phyloP scores from a whole-genome alignment of 35 echinoderm and acorn worm species.

The Anneissia japonica region DNA sequence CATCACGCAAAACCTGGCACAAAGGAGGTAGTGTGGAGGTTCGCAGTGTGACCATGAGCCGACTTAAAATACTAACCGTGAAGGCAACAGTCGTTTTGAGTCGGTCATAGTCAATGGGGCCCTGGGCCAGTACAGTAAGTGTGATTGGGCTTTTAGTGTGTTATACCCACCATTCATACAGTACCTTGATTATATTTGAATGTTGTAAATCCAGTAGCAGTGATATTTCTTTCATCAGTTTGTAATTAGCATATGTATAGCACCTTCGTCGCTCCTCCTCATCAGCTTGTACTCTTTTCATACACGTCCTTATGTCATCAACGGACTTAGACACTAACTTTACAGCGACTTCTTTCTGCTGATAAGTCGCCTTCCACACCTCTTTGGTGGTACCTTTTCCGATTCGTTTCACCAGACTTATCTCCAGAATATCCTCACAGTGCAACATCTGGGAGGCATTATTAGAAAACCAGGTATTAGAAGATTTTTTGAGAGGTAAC shows the following conservation, averaged over 20 bases:
- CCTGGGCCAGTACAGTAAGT: too few species aligned
- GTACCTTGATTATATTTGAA: too few species aligned
- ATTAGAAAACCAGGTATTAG: background rate
- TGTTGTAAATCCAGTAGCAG: conserved; percentile 59
- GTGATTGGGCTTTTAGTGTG: too few species aligned
- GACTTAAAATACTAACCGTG: too few species aligned
- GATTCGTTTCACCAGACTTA: background rate
- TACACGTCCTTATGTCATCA: conserved; percentile 58
- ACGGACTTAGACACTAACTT: conserved; percentile 80
- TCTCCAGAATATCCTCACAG: background rate
- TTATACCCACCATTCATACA: too few species aligned
- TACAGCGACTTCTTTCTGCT: conserved; percentile 49
- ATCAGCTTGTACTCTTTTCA: conserved; percentile 17
- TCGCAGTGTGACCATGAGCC: too few species aligned
- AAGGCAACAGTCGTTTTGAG: too few species aligned
- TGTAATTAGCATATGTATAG: conserved; percentile 76
- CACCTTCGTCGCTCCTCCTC: conserved; percentile 28
- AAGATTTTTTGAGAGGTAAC: background rate
- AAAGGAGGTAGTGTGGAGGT: too few species aligned
- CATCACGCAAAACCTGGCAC: too few species aligned
- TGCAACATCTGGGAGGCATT: background rate
- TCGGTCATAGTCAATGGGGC: too few species aligned
- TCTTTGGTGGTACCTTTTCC: conserved; percentile 86
- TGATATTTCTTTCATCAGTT: conserved; percentile 88
- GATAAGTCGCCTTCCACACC: conserved; percentile 37